These are phyloP conservation scores for Merops nubicus DNA, from an alignment of 2,113 vertebrate genomes.

Conservation along the genomic window DNA sequence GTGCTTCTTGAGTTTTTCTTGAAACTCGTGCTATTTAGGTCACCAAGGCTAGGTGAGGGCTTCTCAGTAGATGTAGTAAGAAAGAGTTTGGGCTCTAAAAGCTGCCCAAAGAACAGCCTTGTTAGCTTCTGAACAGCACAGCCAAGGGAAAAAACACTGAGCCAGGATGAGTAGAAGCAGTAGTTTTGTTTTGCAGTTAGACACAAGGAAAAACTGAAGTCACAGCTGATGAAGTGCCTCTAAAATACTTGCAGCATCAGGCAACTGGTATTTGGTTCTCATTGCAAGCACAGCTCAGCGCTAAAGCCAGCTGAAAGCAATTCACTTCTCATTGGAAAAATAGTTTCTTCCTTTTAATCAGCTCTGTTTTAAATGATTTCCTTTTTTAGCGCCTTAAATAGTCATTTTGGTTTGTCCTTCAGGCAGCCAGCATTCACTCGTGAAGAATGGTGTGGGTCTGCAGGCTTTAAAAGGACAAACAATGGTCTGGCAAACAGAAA, in stretches of 20 bases:
- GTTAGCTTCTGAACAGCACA: neutral
- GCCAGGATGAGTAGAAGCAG: neutral
- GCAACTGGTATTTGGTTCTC: constrained; percentile 19
- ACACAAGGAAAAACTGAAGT: constrained; percentile 11
- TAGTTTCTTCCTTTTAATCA: constrained; percentile 62
- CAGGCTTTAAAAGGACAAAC: constrained; percentile 46
- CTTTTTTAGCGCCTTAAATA: constrained; percentile 59
- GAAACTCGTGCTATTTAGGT: neutral
- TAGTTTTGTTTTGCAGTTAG: neutral
- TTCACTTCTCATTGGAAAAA: constrained; percentile 34
- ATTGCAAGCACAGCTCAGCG: neutral
- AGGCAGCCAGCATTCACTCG: constrained; percentile 6
- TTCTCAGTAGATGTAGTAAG: neutral
- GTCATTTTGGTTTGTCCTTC: constrained; percentile 49
- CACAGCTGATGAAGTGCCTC: neutral
- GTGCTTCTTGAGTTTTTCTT: neutral
- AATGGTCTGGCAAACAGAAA: constrained; percentile 51
- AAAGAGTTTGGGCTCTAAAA: neutral
- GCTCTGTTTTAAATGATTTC: constrained; percentile 40
- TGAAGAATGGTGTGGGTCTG: constrained; percentile 5
- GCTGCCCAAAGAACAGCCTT: neutral
- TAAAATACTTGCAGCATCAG: constrained; percentile 28
- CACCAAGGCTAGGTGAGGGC: neutral
- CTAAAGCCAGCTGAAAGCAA: constrained; percentile 61
- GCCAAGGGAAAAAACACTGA: neutral